Base-by-base conservation (phyloP, 2,888 invertebrate genomes). In the Lasius fuliginosus region DNA sequence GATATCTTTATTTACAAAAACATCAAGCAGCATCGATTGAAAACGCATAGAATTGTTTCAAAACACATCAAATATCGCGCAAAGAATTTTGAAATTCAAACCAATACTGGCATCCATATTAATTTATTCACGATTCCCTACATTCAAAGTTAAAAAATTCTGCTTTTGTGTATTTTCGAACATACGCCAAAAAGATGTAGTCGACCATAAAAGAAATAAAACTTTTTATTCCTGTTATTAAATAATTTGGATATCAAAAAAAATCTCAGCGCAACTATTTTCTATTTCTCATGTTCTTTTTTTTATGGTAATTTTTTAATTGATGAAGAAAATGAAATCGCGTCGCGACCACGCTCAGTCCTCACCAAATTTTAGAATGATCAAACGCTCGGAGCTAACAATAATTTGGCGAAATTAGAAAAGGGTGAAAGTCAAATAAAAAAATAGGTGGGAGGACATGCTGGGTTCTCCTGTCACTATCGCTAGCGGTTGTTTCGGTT, bases 391-490 rank as follows among this genome's bases (percentile, higher is more conserved):
- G 75, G 49, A 84, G 62, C 69, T 60, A 81, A 76, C 62, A 83
- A 85, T 83, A 82, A 68, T 58, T 36, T 67, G 64, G 49, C 56
- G 36, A 82, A 86, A 76, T 67, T 64, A 77, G 0, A 73, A 77
- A 84, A 68, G 27, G 11, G 81, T 53, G n/a, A 27, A 86, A 74
- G 77, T 81, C 58, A 71, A 75, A 73, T 30, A 68, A 40, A 76
- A 76, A 30, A 69, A 56, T 73, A 83, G 67, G 85, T 62, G 53
- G 89, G 85, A 92, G 91, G 90, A 90, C 94, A 94, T 94, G 94
- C 94, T 94, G 92, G 94, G 92, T 93, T 94, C 94, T 95, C 95
- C 95, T 95, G 95, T 95, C 94, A 95, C 95, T 95, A 94, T 94
- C 92, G 94, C 94, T 94, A 95, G 94, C 94, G 92, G 92, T 92